A percentile compares a stretch with the other conserved stretches of the same genome.
phyloP scores from a whole-genome alignment of 2,888 invertebrate species.

The Mimas tiliae region DNA sequence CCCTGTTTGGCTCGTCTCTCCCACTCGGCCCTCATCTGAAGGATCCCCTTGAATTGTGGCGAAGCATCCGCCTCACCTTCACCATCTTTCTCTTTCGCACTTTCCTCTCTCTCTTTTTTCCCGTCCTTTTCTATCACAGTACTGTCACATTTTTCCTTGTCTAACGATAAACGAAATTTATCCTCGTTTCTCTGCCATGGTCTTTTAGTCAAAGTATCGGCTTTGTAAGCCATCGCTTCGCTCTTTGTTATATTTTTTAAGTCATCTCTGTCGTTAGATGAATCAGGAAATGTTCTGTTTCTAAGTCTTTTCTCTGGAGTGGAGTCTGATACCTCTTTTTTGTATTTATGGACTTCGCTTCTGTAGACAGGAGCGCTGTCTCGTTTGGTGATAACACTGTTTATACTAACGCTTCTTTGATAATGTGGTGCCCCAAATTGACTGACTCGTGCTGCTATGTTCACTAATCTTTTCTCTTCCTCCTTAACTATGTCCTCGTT shows the following conservation, averaged over 20 bases:
- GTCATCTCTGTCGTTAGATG: constrained; percentile 77
- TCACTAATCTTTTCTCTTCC: constrained; percentile 70
- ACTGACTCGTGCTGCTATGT: constrained; percentile 74
- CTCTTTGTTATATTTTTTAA: constrained; percentile 72
- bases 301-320: constrained; percentile 79
- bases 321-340: constrained; percentile 80
- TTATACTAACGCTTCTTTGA: constrained; percentile 76
- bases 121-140: constrained; percentile 75
- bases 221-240: constrained; percentile 73
- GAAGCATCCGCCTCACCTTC: constrained; percentile 71
- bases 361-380: constrained; percentile 74
- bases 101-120: constrained; percentile 64
- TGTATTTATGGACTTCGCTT: constrained; percentile 77
- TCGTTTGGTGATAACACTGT: constrained; percentile 70
- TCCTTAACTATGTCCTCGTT: constrained; percentile 79
- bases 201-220: constrained; percentile 74
- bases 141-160: constrained; percentile 70
- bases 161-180: constrained; percentile 62
- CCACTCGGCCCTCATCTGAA: constrained; percentile 91
- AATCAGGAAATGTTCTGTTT: constrained; percentile 80
- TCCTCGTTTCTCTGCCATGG: constrained; percentile 76
- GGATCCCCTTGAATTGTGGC: constrained; percentile 88
- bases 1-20: constrained; percentile 90
- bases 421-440: constrained; percentile 76
- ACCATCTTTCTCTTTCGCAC: constrained; percentile 61